These are phyloP conservation scores for Alviniconcha strummeri DNA, from an alignment of 2,888 invertebrate genomes.

Conservation along the genomic window DNA sequence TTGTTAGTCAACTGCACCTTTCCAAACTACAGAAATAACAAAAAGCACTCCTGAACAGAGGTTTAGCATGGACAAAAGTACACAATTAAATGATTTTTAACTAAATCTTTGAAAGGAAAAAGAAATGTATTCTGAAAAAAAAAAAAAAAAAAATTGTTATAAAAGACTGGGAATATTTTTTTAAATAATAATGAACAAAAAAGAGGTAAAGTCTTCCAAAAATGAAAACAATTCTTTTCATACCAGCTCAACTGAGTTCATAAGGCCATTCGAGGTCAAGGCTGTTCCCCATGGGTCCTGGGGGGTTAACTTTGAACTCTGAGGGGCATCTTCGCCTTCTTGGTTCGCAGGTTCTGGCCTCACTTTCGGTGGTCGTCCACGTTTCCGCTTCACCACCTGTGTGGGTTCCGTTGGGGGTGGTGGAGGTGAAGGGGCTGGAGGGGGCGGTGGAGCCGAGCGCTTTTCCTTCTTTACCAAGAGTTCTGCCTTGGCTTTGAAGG, in stretches of 20 bases:
- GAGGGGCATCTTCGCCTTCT: neutral
- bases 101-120: too few species aligned
- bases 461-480: constrained; percentile 17
- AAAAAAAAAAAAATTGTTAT: neutral
- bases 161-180: neutral
- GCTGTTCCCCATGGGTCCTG: neutral
- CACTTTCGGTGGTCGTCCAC: constrained; percentile 27
- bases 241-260: constrained; percentile 27
- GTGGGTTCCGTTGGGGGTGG: neutral
- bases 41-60: too few species aligned
- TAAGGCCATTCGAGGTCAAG: constrained; percentile 16
- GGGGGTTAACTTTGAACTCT: neutral
- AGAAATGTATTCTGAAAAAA: neutral
- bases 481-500: constrained; percentile 22
- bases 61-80: too few species aligned
- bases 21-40: too few species aligned
- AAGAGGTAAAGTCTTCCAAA: neutral
- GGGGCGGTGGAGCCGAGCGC: neutral
- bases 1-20: too few species aligned
- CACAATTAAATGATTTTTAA: too few species aligned
- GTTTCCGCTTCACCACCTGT: constrained; percentile 11
- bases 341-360: neutral
- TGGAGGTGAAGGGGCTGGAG: neutral
- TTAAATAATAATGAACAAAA: neutral
- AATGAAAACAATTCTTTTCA: neutral